These are phyloP conservation scores for Epinotia brunnichana DNA, from an alignment of 2,888 invertebrate genomes.

Conservation along the genomic window DNA sequence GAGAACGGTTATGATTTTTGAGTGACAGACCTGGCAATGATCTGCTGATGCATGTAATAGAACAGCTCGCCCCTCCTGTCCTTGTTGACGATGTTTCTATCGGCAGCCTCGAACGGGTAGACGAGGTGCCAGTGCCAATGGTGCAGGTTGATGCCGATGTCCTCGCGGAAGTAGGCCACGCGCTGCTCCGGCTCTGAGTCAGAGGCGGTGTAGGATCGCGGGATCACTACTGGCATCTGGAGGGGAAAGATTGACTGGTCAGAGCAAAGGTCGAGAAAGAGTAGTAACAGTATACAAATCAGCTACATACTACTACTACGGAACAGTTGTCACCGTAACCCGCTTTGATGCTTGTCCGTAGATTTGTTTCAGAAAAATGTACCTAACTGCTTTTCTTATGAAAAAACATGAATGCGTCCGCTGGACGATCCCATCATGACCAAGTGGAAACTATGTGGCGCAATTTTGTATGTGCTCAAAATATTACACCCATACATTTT, in stretches of 20 bases:
- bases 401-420: no score
- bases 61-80: slow-evolving; percentile 91
- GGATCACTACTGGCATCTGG: slow-evolving; percentile 87
- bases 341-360: no score
- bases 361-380: no score
- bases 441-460: no score
- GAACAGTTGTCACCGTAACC: no score
- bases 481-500: no score
- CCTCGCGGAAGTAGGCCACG: slow-evolving; percentile 93
- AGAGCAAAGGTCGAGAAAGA: background rate
- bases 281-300: no score
- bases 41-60: slow-evolving; percentile 91
- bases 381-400: no score
- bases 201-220: slow-evolving; percentile 89
- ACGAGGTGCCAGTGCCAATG: slow-evolving; percentile 97
- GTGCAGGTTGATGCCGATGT: slow-evolving; percentile 92
- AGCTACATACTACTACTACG: no score
- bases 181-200: slow-evolving; percentile 90
- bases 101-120: slow-evolving; percentile 89
- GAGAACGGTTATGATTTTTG: no score
- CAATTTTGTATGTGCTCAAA: no score
- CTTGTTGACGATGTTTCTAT: slow-evolving; percentile 85
- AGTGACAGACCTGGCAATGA: slow-evolving; percentile 81
- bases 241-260: background rate
- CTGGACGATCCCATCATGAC: no score